Base-by-base conservation (phyloP, 2,113 vertebrate genomes). In the Struthidea cinerea region DNA sequence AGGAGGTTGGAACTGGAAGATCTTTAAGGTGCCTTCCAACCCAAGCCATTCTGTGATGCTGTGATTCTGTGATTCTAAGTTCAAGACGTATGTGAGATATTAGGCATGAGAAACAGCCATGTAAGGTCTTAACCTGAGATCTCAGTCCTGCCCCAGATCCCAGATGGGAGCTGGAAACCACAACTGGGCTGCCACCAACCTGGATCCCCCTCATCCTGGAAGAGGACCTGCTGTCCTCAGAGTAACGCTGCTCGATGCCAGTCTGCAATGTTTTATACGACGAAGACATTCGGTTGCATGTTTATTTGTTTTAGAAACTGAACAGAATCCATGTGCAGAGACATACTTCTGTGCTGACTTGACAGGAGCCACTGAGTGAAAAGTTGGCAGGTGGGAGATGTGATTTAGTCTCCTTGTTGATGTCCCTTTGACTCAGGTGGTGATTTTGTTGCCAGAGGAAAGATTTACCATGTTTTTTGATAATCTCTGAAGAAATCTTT, bases 271-370 rank as follows among this genome's bases (percentile, higher is more conserved):
- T 87, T 91, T 68, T 15, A 7, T 42, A 19, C 1, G 1, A 39
- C 7, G 7, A 49, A 85, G 75, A 65, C 12, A 26, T 65, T 83
- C 82, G 24, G 33, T 35, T 93, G 33, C 13, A 2, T 8, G 14
- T 68, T 87, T 89, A 32, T 95, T 95, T 96, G 53, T 52, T 93
- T 83, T 37, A 93, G 88, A 96, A 96, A 83, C 74, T n/a, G 57
- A 85, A 30, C 24, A 33, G n/a, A 41, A 35, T 71, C 78, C 39
- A 13, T 32, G 24, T 41, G 28, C 61, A 49, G 57, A 71, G 41
- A 52, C 33, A 71, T 90, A 75, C 41, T 89, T 91, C 47, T 35
- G 56, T 91, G 73, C 91, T 94, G 92, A 91, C 56, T 93, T 67
- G 44, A 47, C 6, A 3, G 33, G 75, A 94, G 24, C 39, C 65